Base-by-base conservation (phyloP, 2,888 invertebrate genomes). In the Willowsia nigromaculata region DNA sequence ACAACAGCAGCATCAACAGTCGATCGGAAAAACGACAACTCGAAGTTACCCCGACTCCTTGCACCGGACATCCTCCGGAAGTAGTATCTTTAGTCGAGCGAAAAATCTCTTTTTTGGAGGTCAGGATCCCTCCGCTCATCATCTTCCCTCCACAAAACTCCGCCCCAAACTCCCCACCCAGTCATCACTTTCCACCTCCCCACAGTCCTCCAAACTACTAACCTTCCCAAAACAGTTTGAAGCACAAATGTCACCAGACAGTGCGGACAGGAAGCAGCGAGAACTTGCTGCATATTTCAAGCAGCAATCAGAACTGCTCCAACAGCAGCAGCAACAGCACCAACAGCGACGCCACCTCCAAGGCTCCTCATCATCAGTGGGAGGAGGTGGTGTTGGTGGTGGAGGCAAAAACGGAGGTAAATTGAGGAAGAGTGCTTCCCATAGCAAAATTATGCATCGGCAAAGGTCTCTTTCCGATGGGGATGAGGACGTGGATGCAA, bases 401-500 rank as follows among this genome's bases (percentile, higher is more conserved):
- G 47, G 74, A 40, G 65, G 78, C 33, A 53, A 78, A 83, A 86
- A 40, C 37, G 88, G 90, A 89, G 83, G 87, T 83, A 82, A 76
- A 68, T 85, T 93, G 37, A 53, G 93, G 84, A 93, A 93, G 89
- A 94, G 89, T 93, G 94, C 90, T 93, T 94, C 92, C 94, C 89
- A 93, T 92, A 50, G 93, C 93, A 68, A 92, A 92, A 71, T 92
- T 76, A 92, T 91, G 92, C 86, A 92, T 88, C 68, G 91, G 81
- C 91, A 91, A 91, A 88, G 90, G 85, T 90, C 92, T 80, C 85
- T 85, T 82, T 90, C 92, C 86, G 91, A 91, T 90, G 86, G 90
- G 94, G 93, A 94, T 95, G 97, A 97, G 94, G 96, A 95, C 94
- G 96, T 97, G 90, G 98, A 98, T 94, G 96, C 96, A 94, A 97